Evolutionary conservation across 2,113 vertebrate species (phyloP).

Genomic region (Trogon melanurus): DNA sequence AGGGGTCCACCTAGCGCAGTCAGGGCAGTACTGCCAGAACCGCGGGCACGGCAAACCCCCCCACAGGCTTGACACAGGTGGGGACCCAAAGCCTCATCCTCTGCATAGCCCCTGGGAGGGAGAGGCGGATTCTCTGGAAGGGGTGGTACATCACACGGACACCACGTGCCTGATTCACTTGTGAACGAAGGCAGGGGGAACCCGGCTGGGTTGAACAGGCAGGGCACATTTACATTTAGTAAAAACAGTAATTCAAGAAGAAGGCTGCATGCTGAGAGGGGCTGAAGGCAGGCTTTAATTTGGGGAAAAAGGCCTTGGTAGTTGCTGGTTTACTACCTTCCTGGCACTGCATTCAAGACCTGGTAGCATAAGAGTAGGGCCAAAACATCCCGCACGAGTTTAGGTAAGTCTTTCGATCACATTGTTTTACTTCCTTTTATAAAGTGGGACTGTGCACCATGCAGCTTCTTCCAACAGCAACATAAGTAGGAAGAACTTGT

Average conservation of each 20-base stretch:
- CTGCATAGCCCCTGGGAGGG: rapidly evolving
- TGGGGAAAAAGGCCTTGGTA: background rate
- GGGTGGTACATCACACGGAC: background rate
- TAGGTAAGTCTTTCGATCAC: background rate
- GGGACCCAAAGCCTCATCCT: background rate
- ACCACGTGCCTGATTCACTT: background rate
- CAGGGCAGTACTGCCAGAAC: constrained; percentile 11
- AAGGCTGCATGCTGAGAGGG: background rate
- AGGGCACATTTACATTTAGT: rapidly evolving
- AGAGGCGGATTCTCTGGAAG: background rate
- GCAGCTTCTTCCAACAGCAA: background rate
- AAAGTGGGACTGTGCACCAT: background rate
- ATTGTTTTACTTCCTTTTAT: background rate
- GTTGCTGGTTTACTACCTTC: background rate
- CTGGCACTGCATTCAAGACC: background rate
- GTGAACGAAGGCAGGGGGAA: background rate
- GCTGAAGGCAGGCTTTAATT: background rate
- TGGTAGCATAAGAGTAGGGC: background rate
- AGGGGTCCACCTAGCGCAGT: constrained; percentile 67
- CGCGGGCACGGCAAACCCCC: rapidly evolving
- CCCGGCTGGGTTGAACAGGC: background rate
- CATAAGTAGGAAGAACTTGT: background rate
- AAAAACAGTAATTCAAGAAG: background rate
- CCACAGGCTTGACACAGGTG: no score
- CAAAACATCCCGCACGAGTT: background rate